Percentiles rank a stretch among this genome's conserved stretches.
These are phyloP conservation scores for Cybosia mesomella DNA, from an alignment of 2,888 invertebrate genomes.

Conservation along the genomic window DNA sequence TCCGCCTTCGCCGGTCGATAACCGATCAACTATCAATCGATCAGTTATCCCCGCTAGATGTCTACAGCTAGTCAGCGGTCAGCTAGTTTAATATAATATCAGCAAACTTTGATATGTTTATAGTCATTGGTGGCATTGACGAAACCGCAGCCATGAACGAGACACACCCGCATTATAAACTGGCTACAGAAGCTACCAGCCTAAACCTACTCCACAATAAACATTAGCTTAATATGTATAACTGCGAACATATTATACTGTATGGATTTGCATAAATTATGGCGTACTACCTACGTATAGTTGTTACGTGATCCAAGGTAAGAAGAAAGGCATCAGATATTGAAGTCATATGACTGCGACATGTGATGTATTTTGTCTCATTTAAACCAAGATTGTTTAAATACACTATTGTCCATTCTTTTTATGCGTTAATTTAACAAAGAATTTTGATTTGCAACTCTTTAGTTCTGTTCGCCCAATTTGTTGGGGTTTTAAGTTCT, in stretches of 20 bases:
- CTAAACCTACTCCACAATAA: not conserved
- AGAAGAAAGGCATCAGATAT: conserved; percentile 8
- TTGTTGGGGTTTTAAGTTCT: not conserved
- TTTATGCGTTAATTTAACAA: no score
- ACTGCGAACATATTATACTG: not conserved
- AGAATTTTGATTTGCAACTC: no score
- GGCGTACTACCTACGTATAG: not conserved
- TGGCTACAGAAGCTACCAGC: not conserved
- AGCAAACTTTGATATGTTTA: not conserved
- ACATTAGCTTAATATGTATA: not conserved
- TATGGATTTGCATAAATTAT: conserved; percentile 10
- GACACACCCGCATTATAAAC: not conserved
- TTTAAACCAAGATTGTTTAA: not conserved
- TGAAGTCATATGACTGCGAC: not conserved
- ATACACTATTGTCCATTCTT: not conserved
- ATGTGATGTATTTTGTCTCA: not conserved
- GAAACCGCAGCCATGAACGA: not conserved
- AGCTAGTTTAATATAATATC: not conserved
- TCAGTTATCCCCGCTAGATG: no score
- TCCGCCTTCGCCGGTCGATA: no score
- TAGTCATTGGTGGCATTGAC: not conserved
- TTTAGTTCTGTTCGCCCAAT: not conserved
- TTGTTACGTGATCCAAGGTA: conserved; percentile 3
- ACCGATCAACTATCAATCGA: no score
- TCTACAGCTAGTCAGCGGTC: no score